phyloP scores from a whole-genome alignment of 2,113 vertebrate genomes.

The Sander lucioperca region DNA sequence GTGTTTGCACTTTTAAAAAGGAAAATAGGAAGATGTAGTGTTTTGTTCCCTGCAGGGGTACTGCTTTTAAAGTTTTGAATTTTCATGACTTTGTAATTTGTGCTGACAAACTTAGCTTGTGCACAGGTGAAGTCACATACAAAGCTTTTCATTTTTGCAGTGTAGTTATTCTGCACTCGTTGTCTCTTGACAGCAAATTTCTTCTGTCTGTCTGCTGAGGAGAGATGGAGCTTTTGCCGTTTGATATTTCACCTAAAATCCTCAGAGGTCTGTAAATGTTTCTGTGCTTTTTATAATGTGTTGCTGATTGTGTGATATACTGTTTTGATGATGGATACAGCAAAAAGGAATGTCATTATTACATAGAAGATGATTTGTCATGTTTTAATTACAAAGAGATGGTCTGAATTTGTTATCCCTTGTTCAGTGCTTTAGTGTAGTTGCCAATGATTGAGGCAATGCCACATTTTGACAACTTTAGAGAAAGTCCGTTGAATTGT shows the following conservation, averaged over 20 bases:
- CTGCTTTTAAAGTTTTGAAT: not conserved
- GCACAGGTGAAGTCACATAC: not conserved
- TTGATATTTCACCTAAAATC: not conserved
- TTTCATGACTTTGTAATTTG: not conserved
- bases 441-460: not conserved
- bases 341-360: too few species aligned
- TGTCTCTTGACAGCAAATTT: not conserved
- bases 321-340: not conserved
- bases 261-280: constrained; percentile 25
- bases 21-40: not conserved
- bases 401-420: too few species aligned
- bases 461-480: not conserved
- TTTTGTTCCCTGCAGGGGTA: not conserved
- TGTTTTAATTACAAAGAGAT: too few species aligned
- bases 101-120: not conserved
- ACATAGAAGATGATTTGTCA: too few species aligned
- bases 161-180: not conserved
- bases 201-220: constrained; percentile 6
- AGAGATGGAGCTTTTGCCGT: constrained; percentile 28
- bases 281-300: not conserved
- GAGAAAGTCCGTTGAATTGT: not conserved
- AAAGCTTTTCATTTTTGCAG: not conserved
- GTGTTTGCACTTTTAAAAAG: not conserved
- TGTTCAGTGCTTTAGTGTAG: not conserved
- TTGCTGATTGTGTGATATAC: not conserved